phyloP scores from a whole-genome alignment of 1,140 invertebrate genomes.

The Brachystomella parvula region DNA sequence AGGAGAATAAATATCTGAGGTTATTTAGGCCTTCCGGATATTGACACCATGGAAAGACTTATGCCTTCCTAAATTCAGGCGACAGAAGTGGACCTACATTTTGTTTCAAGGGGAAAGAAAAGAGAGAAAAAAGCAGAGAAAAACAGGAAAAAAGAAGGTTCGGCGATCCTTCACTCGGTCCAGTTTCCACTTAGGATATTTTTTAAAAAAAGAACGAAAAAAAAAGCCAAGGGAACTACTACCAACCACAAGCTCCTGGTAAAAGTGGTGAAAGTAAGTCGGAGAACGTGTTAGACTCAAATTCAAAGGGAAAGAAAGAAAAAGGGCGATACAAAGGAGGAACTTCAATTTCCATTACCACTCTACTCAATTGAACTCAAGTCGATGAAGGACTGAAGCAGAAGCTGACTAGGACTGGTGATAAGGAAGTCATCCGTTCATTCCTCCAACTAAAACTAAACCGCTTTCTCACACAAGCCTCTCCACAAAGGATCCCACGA shows the following conservation, averaged over 20 bases:
- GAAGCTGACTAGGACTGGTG: no score
- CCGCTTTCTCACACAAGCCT: no score
- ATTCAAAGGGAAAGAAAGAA: not conserved
- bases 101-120: not conserved
- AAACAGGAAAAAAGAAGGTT: no score
- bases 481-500: no score
- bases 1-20: not conserved
- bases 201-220: constrained; percentile 1
- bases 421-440: no score
- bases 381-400: no score
- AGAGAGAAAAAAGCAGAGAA: not conserved
- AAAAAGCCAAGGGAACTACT: not conserved
- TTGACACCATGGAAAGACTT: not conserved
- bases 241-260: not conserved
- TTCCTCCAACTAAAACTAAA: no score
- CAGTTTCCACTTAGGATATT: not conserved
- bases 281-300: constrained; percentile 12
- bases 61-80: not conserved
- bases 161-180: not conserved
- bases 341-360: no score
- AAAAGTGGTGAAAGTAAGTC: constrained; percentile 16
- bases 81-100: not conserved
- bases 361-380: no score
- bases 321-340: not conserved
- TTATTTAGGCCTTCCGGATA: not conserved